A percentile compares a stretch with the other conserved stretches of the same genome.
phyloP scores from a whole-genome alignment of 2,797 vertebrate species.

The Cynodonichthys magdalenae region DNA sequence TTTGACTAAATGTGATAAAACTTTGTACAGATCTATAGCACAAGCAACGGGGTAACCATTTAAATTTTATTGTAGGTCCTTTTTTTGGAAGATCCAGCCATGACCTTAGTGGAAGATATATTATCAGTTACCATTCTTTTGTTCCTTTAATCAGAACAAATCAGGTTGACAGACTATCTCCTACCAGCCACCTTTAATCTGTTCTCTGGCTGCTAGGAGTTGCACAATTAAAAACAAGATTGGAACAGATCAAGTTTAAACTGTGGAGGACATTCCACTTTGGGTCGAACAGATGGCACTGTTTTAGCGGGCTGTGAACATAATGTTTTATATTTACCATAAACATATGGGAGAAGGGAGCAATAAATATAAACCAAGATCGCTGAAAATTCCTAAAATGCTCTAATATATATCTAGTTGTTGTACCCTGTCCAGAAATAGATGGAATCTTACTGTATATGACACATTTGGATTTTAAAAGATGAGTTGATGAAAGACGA shows the following conservation, averaged over 20 bases:
- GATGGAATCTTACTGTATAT: conserved; percentile 1
- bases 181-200: conserved; percentile 42
- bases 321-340: neutral
- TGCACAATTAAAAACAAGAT: conserved; percentile 44
- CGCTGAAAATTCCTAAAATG: neutral
- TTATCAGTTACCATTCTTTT: conserved; percentile 8
- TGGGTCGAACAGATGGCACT: conserved; percentile 6
- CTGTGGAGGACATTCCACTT: conserved; percentile 29
- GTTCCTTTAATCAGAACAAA: conserved; percentile 44
- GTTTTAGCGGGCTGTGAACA: neutral
- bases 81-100: neutral
- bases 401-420: too few relatives aligned
- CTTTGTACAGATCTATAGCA: neutral
- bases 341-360: neutral
- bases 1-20: too few relatives aligned
- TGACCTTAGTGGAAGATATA: neutral
- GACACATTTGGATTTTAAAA: conserved; percentile 12
- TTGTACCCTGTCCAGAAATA: neutral
- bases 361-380: too few relatives aligned
- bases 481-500: conserved; percentile 21
- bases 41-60: neutral
- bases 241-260: conserved; percentile 45
- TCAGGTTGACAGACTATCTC: conserved; percentile 29
- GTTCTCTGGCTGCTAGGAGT: conserved; percentile 33
- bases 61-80: too few relatives aligned